Conservation (phyloP, 2,888 invertebrate species). For the Julus scanicus region DNA sequence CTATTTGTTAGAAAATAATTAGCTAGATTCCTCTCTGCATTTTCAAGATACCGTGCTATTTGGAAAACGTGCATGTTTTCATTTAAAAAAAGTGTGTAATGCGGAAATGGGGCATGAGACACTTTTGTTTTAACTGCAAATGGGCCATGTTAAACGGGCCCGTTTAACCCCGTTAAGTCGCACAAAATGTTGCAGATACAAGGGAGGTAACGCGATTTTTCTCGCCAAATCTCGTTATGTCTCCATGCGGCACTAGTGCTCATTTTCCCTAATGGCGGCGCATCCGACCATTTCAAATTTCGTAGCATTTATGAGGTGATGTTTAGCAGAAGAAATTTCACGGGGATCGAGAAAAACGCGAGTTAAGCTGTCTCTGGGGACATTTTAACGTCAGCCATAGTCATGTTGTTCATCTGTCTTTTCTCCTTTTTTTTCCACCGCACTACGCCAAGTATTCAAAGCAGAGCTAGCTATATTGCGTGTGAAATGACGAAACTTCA, state of each 20-base stretch:
- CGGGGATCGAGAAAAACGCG: neutral
- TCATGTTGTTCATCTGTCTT: slow-evolving; percentile 27
- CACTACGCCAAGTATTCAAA: neutral
- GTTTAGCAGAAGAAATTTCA: slow-evolving; percentile 37
- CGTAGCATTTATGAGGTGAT: neutral
- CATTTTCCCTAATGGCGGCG: slow-evolving; percentile 15
- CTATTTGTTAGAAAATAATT: slow-evolving; percentile 33
- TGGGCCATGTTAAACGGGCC: neutral
- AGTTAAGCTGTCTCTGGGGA: slow-evolving; percentile 5
- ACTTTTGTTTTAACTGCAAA: slow-evolving; percentile 26
- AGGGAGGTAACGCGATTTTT: neutral
- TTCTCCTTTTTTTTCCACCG: neutral
- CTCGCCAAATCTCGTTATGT: neutral
- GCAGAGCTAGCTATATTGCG: neutral
- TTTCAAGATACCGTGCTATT: neutral
- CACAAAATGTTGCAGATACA: too few relatives aligned
- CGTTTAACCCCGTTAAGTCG: neutral
- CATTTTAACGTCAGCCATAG: neutral
- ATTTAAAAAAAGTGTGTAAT: neutral
- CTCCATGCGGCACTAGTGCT: neutral
- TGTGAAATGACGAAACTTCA: slow-evolving; percentile 3
- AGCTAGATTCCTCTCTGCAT: neutral
- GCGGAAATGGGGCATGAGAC: slow-evolving; percentile 13
- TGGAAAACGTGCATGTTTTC: neutral
- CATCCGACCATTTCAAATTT: slow-evolving; percentile 30